Evolutionary conservation across 1,140 invertebrate species (phyloP).

Genomic region (Bombus terrestris): DNA sequence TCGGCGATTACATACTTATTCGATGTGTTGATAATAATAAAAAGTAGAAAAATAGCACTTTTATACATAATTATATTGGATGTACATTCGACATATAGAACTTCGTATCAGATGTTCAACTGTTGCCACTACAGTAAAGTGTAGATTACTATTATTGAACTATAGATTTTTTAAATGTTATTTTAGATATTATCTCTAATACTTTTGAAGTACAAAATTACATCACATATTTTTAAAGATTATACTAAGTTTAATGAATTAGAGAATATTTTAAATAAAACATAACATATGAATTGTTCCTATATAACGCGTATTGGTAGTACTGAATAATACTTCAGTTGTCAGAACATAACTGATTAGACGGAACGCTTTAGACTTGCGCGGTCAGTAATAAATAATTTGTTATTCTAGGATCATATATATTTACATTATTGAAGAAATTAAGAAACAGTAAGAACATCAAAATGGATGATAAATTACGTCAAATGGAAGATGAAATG

Average conservation of each 20-base stretch:
- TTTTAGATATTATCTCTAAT: neutral
- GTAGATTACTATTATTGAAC: neutral
- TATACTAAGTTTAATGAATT: neutral
- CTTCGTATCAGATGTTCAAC: neutral
- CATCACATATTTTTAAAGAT: neutral
- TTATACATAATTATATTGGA: slow-evolving; percentile 24
- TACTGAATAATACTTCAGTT: neutral
- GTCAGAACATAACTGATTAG: neutral
- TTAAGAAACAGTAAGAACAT: slow-evolving; percentile 43
- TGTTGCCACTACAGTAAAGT: neutral
- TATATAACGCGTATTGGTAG: neutral
- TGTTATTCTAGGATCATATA: neutral
- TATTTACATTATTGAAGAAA: slow-evolving; percentile 45
- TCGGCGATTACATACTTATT: slow-evolving; percentile 67
- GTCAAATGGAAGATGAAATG: slow-evolving; percentile 93
- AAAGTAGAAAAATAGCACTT: slow-evolving; percentile 39
- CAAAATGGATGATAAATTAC: slow-evolving; percentile 82
- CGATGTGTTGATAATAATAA: slow-evolving; percentile 61
- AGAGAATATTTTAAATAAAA: neutral
- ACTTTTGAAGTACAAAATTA: neutral
- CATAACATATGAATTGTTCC: neutral
- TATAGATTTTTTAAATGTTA: neutral
- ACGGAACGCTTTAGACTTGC: neutral
- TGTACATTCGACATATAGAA: neutral
- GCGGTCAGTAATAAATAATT: neutral